Percentiles rank a stretch among this genome's conserved stretches.
Conservation (phyloP, 2,797 vertebrate species). For the Acropternis orthonyx region DNA sequence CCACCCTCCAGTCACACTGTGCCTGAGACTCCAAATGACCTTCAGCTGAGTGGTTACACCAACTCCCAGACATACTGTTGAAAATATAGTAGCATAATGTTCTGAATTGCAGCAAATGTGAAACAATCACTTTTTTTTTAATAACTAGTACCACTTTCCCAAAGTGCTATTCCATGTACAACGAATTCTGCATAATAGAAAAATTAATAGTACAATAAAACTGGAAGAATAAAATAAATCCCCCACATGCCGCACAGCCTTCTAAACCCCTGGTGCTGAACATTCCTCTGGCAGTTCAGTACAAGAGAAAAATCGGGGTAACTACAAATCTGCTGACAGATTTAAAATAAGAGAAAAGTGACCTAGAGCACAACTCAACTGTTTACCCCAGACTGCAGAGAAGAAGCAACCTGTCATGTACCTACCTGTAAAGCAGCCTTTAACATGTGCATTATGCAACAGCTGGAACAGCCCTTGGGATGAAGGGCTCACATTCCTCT, state of each 20-base stretch:
- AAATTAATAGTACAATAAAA: neutral
- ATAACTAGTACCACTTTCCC: neutral
- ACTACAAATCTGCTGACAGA: neutral
- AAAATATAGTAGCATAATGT: neutral
- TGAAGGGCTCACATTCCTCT: neutral
- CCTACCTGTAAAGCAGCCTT: neutral
- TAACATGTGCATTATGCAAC: neutral
- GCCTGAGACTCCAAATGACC: neutral
- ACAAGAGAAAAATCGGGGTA: neutral
- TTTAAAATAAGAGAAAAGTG: neutral
- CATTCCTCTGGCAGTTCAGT: neutral
- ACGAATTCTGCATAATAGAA: neutral
- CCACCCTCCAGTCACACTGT: neutral
- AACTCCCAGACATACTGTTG: neutral
- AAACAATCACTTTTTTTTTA: neutral
- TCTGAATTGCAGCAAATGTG: neutral
- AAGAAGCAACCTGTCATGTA: neutral
- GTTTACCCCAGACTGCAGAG: accelerated
- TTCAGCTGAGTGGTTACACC: neutral
- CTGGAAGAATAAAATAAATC: neutral
- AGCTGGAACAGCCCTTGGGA: neutral
- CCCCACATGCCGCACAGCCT: neutral
- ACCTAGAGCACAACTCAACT: neutral
- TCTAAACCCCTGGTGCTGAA: neutral
- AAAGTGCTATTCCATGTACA: neutral